Conservation (phyloP, 2,888 invertebrate species). For the Tetheella fluctuosa region DNA sequence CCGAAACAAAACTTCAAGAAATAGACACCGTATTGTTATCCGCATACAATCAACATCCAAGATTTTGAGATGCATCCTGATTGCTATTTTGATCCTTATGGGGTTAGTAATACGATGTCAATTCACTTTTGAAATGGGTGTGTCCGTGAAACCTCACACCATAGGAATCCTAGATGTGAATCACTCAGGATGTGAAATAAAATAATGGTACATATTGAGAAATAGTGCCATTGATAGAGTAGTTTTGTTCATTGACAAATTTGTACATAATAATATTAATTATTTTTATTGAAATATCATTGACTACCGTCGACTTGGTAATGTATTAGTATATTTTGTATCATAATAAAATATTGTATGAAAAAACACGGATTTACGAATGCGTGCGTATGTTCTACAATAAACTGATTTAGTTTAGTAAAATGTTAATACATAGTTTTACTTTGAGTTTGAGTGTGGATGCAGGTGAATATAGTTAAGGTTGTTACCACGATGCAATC, state of each 20-base stretch:
- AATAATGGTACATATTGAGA: conserved; percentile 70
- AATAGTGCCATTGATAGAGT: conserved; percentile 74
- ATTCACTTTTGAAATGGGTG: no score
- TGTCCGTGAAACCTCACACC: not conserved
- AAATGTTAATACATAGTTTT: conserved; percentile 57
- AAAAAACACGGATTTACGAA: conserved; percentile 61
- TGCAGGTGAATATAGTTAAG: conserved; percentile 78
- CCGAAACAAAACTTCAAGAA: not conserved
- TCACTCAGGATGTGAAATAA: not conserved
- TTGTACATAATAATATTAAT: conserved; percentile 65
- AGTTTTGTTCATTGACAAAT: conserved; percentile 61
- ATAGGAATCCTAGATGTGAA: no score
- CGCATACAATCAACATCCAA: no score
- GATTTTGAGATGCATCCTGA: no score
- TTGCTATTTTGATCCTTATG: no score
- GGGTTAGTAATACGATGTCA: no score
- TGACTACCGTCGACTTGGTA: conserved; percentile 45
- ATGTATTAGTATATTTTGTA: conserved; percentile 39
- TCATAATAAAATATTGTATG: conserved; percentile 51
- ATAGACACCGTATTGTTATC: no score
- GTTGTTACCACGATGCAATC: conserved; percentile 61
- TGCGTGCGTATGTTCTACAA: conserved; percentile 54
- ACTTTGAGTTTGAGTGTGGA: conserved; percentile 47
- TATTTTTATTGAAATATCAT: conserved; percentile 67
- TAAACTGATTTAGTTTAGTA: conserved; percentile 58